A percentile compares a stretch with the other conserved stretches of the same genome.
phyloP scores from a whole-genome alignment of 53 echinoderm and acorn worm genomes.

The Temnopleurus reevesii region DNA sequence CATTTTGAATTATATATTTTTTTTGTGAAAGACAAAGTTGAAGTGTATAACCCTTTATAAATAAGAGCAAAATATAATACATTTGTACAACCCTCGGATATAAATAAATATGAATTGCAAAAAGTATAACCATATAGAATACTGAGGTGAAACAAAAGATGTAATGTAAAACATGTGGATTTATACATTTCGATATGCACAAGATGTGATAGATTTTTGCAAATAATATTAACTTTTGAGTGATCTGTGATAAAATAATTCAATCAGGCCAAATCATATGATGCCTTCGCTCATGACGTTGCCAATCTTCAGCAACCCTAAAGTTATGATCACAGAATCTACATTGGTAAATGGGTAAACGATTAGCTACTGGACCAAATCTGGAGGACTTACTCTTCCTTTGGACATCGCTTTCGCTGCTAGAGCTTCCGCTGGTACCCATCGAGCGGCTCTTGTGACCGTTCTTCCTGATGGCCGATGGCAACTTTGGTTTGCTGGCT shows the following conservation, averaged over 20 bases:
- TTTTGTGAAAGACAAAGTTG: conserved; percentile 13
- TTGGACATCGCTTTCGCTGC: conserved; percentile 9
- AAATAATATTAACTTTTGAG: too few relatives aligned
- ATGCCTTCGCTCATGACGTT: conserved; percentile 49
- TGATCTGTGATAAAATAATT: background rate
- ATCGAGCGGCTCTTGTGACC: conserved; percentile 31
- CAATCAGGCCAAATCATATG: conserved; percentile 42
- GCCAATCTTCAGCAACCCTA: conserved; percentile 57
- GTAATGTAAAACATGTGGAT: background rate
- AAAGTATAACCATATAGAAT: background rate
- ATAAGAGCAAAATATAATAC: background rate
- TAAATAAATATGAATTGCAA: background rate
- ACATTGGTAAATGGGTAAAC: conserved; percentile 52
- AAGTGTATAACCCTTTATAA: background rate
- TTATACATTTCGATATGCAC: background rate
- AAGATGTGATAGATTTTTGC: too few relatives aligned
- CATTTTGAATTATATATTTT: background rate
- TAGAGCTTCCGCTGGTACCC: background rate
- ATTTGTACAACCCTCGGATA: background rate
- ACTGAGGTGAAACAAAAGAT: background rate
- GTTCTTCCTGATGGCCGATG: conserved; percentile 17
- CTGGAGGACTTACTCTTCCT: conserved; percentile 47
- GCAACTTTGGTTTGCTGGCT: conserved; percentile 27
- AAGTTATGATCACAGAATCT: conserved; percentile 45
- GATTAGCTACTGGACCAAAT: conserved; percentile 52